These are phyloP conservation scores for Malurus alboscapulatus DNA, from an alignment of 2,113 vertebrate species.

Conservation along the genomic window DNA sequence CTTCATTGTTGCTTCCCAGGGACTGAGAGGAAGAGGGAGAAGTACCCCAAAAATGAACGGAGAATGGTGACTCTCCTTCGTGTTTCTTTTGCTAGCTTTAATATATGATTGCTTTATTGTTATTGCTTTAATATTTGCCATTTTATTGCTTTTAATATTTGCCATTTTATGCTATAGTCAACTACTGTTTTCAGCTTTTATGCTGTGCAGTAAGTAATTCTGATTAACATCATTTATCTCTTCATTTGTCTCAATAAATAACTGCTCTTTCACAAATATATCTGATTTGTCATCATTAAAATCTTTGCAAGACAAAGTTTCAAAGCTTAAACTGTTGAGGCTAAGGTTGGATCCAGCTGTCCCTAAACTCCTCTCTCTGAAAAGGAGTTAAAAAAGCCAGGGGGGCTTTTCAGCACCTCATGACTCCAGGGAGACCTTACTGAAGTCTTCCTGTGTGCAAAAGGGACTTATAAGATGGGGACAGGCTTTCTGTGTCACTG, in stretches of 20 bases:
- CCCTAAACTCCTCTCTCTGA: background rate
- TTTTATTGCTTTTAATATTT: background rate
- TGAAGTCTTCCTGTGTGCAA: background rate
- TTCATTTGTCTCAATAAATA: background rate
- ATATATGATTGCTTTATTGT: background rate
- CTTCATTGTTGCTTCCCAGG: background rate
- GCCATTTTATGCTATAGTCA: background rate
- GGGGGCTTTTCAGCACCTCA: rapidly evolving
- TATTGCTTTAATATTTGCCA: background rate
- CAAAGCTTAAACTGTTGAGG: background rate
- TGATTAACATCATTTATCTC: background rate
- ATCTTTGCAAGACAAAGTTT: background rate
- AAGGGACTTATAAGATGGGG: background rate
- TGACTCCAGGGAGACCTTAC: background rate
- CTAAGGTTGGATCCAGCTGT: background rate
- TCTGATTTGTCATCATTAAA: background rate
- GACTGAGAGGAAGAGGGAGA: background rate
- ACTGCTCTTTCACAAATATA: background rate
- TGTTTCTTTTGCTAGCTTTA: background rate
- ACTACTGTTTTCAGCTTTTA: background rate
- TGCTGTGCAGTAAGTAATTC: background rate
- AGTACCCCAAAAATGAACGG: background rate
- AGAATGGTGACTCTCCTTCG: background rate
- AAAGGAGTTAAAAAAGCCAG: background rate
- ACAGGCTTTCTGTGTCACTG: background rate